These are phyloP conservation scores for Sanderia malayensis DNA, from an alignment of 30 jellyfish, hydroid and myxozoan species.

Conservation along the genomic window DNA sequence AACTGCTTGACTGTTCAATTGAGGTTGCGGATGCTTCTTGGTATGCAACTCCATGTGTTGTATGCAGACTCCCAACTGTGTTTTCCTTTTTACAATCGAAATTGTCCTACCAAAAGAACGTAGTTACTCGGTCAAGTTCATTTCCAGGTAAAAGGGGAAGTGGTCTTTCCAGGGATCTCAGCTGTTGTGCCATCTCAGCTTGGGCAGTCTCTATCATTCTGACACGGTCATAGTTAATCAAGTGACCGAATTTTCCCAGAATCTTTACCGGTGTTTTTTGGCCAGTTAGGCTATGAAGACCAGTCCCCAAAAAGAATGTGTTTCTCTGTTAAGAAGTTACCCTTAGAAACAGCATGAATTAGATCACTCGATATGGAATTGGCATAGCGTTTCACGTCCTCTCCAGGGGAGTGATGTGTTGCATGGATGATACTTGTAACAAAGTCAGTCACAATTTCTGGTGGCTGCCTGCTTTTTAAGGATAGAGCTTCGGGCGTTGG, in stretches of 20 bases:
- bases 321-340: slow-evolving; percentile 21
- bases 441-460: slow-evolving; percentile 14
- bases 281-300: slow-evolving; percentile 23
- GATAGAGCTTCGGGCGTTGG: slow-evolving; percentile 37
- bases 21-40: slow-evolving; percentile 23
- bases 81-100: slow-evolving; percentile 26
- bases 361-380: slow-evolving; percentile 13
- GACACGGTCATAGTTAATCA: slow-evolving; percentile 17
- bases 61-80: slow-evolving; percentile 22
- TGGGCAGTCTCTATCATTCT: slow-evolving; percentile 41
- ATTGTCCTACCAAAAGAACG: slow-evolving; percentile 1
- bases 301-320: slow-evolving; percentile 26
- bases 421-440: slow-evolving; percentile 7
- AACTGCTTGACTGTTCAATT: neutral
- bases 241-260: slow-evolving; percentile 16
- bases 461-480: slow-evolving; percentile 24
- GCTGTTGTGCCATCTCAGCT: slow-evolving; percentile 29
- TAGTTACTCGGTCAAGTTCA: slow-evolving; percentile 21
- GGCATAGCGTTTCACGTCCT: slow-evolving; percentile 16
- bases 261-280: slow-evolving; percentile 12
- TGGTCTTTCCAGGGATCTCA: slow-evolving; percentile 32
- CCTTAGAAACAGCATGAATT: slow-evolving; percentile 27
- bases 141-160: slow-evolving; percentile 32
- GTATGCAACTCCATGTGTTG: slow-evolving; percentile 38
- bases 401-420: slow-evolving; percentile 34